Evolutionary conservation across 2,888 invertebrate genomes (phyloP).

Genomic region (Zaprionus bogoriensis): DNA sequence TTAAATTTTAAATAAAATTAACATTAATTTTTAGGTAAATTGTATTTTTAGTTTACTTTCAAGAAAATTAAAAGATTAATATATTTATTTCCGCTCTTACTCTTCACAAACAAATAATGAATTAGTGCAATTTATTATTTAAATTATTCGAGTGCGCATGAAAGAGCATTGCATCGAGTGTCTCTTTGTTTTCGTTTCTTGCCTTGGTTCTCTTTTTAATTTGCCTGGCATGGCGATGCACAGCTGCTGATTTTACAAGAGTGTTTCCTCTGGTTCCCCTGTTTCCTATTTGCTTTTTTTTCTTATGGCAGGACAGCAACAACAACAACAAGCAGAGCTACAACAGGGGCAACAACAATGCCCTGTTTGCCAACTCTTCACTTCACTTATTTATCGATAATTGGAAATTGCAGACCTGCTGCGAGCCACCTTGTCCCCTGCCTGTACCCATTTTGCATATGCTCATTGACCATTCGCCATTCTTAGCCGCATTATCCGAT

Average conservation of each 20-base stretch:
- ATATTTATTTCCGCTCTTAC: no score
- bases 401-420: constrained; percentile 60
- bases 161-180: neutral
- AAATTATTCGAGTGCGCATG: no score
- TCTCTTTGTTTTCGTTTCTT: neutral
- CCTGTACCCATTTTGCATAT: constrained; percentile 50
- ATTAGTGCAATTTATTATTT: no score
- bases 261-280: neutral
- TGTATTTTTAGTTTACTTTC: no score
- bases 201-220: constrained; percentile 32
- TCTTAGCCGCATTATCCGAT: constrained; percentile 54
- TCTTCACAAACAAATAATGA: no score
- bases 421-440: neutral
- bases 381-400: constrained; percentile 72
- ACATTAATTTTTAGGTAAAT: no score
- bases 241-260: constrained; percentile 55
- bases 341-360: constrained; percentile 8
- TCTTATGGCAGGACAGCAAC: constrained; percentile 31
- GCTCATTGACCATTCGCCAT: constrained; percentile 38
- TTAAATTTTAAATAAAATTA: no score
- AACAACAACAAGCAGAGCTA: neutral
- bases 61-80: no score
- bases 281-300: neutral
- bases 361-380: constrained; percentile 57
- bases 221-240: constrained; percentile 29